Conservation (phyloP, 2,888 invertebrate genomes). For the Drosophila prostipennis region DNA sequence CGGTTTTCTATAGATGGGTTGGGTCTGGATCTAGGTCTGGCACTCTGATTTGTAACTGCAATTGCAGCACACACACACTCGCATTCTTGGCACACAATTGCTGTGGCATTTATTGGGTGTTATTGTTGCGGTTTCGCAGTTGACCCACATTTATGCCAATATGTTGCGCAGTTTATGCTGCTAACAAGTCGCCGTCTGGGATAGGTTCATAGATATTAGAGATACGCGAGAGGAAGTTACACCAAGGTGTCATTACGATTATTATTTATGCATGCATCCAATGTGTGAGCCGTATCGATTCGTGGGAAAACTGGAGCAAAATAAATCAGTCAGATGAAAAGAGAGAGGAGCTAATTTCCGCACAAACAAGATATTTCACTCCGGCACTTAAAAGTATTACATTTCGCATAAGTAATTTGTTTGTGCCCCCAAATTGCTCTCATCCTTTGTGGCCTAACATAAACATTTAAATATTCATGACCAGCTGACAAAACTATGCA, state of each 20-base stretch:
- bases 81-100: constrained; percentile 56
- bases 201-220: constrained; percentile 5
- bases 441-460: not conserved
- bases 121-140: constrained; percentile 68
- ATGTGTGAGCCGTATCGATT: constrained; percentile 14
- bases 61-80: constrained; percentile 35
- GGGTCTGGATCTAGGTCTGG: constrained; percentile 31
- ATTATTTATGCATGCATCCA: constrained; percentile 21
- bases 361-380: not conserved
- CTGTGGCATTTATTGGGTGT: constrained; percentile 70
- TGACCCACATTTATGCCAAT: constrained; percentile 78
- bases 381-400: constrained; percentile 8
- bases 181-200: constrained; percentile 22
- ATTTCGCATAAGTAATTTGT: constrained; percentile 23
- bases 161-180: constrained; percentile 63
- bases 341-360: constrained; percentile 18
- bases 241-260: constrained; percentile 39
- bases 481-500: constrained; percentile 12
- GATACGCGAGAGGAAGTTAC: constrained; percentile 26
- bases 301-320: constrained; percentile 22
- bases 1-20: constrained; percentile 42
- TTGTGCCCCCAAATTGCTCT: not conserved
- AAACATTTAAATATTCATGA: constrained; percentile 25
- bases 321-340: constrained; percentile 16
- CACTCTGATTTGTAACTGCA: constrained; percentile 54